Evolutionary conservation across 2,888 invertebrate species (phyloP), one percentile per base, ranked within the genome.

Genomic region (Drosophila eohydei): DNA sequence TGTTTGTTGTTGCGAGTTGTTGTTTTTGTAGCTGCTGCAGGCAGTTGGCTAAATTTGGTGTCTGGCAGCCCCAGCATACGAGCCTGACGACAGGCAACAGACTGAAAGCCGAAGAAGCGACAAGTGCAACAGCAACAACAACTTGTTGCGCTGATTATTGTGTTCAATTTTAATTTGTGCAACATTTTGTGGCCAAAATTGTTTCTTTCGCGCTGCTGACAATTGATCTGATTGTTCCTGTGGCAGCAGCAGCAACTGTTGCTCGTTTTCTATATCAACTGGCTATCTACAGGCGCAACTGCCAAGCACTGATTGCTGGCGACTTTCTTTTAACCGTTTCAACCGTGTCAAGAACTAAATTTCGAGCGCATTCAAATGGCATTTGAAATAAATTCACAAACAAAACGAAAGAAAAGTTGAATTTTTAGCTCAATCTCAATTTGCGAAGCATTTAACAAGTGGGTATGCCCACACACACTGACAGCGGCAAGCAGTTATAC

Each of bases 131-230:
- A 48, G 38, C 65, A 56, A 52, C 64, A 69, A 59, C 66, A 85
- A 78, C 83, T 87, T 85, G 80, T 80, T 62, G 64, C 85, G 66
- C 75, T 85, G 85, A 85, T 89, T 85, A 89, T 85, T 84, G 85
- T 89, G 85, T 71, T 84, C 88, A 82, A 80, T 82, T 85, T 85
- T 80, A 89, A 89, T 85, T 85, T 85, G 83, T 83, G 84, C 79
- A 86, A 84, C 88, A 85, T 83, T 83, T 83, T 76, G 77, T 79
- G 81, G 68, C 82, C 69, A 64, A 81, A 67, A 77, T 73, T 68
- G 65, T 63, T 58, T 38, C 3, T 32, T 5, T n/a, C 34, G 46
- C 28, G n/a, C 8, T 59, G 69, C 54, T 78, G 73, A 76, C 75
- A 76, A 72, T 77, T 55, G 61, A 68, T 60, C 65, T 74, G 74